Evolutionary conservation across 2,113 vertebrate genomes (phyloP).

Genomic region (Hipposideros armiger): DNA sequence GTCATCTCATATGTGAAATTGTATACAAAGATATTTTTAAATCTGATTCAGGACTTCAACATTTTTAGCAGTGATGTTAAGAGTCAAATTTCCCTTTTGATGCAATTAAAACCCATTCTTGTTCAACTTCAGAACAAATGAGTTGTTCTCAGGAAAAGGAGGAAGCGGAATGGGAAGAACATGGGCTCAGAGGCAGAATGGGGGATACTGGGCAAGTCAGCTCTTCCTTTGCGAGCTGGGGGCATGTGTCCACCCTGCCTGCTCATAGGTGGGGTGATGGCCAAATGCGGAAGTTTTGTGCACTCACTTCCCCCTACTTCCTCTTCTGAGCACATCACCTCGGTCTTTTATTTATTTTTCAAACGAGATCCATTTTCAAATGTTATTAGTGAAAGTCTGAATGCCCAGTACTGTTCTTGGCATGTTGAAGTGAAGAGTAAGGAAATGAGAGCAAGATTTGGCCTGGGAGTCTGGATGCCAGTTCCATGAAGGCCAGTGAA

Average conservation of each 20-base stretch:
- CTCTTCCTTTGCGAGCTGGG: not conserved
- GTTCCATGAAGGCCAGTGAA: slow-evolving; percentile 49
- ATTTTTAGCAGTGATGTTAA: not conserved
- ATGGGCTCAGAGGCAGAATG: not conserved
- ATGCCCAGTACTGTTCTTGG: slow-evolving; percentile 58
- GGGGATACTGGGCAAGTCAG: not conserved
- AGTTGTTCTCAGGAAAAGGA: not conserved
- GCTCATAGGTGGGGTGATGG: not conserved
- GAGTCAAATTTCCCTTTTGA: not conserved
- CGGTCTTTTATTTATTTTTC: not conserved
- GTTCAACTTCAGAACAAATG: not conserved
- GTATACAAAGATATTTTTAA: not conserved
- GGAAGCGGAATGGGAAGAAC: not conserved
- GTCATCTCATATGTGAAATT: not conserved
- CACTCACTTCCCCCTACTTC: not conserved
- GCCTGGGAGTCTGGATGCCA: slow-evolving; percentile 53
- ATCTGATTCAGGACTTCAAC: not conserved
- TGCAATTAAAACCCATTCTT: not conserved
- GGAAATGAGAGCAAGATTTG: slow-evolving; percentile 71
- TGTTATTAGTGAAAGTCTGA: slow-evolving; percentile 43
- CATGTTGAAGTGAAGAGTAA: slow-evolving; percentile 32
- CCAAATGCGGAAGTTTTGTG: not conserved
- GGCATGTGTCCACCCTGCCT: not conserved
- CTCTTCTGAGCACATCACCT: not conserved
- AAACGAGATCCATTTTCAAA: slow-evolving; percentile 43